Conservation (phyloP, 2,888 invertebrate genomes). For the Himalopsyche japonica region DNA sequence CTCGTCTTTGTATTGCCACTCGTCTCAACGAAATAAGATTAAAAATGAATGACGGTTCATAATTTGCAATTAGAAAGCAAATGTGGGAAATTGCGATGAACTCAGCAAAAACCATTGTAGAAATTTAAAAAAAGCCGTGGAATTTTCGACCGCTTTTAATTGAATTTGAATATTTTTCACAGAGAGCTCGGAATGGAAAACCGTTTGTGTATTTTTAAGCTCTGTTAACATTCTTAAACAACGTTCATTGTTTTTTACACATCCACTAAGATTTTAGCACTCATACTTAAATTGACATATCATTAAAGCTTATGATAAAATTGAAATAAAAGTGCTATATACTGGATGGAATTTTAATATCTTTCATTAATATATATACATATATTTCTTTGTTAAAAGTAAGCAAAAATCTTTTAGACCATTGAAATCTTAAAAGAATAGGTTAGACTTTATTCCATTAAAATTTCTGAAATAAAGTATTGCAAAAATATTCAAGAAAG, state of each 20-base stretch:
- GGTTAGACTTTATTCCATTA: no score
- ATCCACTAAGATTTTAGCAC: background rate
- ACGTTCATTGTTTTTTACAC: background rate
- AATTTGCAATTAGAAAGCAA: conserved; percentile 38
- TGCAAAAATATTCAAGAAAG: no score
- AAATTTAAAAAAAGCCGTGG: background rate
- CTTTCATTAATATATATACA: no score
- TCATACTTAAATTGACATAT: background rate
- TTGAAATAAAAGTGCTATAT: no score
- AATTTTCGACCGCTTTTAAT: background rate
- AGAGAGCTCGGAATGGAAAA: background rate
- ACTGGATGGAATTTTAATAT: no score
- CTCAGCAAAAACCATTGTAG: conserved; percentile 4
- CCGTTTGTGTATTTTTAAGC: background rate
- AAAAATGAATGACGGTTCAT: background rate
- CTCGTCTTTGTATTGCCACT: background rate
- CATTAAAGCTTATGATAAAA: no score
- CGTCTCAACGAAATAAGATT: background rate
- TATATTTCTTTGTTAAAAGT: no score
- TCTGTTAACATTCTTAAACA: background rate
- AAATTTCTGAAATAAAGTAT: no score
- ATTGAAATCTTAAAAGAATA: no score
- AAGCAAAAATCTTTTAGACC: no score
- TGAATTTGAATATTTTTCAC: background rate
- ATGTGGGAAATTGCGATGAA: conserved; percentile 26